Evolutionary conservation across 2,113 vertebrate genomes (phyloP).

Genomic region (Oncorhynchus keta): DNA sequence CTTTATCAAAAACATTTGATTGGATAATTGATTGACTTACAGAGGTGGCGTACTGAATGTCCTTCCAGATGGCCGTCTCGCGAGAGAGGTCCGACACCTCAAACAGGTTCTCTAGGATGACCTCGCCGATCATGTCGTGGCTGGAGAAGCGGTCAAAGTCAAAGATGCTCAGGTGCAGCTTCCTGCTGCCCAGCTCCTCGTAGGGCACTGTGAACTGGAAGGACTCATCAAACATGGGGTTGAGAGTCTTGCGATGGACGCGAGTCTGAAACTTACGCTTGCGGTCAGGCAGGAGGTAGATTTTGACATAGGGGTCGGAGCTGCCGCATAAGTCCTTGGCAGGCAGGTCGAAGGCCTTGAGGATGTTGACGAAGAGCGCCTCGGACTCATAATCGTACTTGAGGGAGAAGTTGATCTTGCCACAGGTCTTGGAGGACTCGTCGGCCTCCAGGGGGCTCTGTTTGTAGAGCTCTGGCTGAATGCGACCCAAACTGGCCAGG

Average conservation of each 20-base stretch:
- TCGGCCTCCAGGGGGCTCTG: constrained; percentile 61
- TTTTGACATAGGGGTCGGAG: constrained; percentile 87
- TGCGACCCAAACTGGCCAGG: constrained; percentile 80
- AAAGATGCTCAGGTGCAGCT: constrained; percentile 88
- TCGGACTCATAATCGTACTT: constrained; percentile 77
- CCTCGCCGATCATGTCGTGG: constrained; percentile 91
- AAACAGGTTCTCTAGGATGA: constrained; percentile 86
- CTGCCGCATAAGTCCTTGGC: constrained; percentile 86
- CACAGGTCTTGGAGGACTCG: constrained; percentile 65
- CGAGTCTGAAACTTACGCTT: constrained; percentile 88
- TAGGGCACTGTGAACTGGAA: constrained; percentile 86
- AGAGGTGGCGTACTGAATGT: constrained; percentile 71
- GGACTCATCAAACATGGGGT: constrained; percentile 83
- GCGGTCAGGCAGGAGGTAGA: constrained; percentile 86
- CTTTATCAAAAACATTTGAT: too few species aligned
- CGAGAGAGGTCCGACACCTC: constrained; percentile 86
- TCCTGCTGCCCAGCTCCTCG: constrained; percentile 81
- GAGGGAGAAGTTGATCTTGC: constrained; percentile 78
- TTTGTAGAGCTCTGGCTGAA: constrained; percentile 81
- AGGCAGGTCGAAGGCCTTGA: constrained; percentile 85
- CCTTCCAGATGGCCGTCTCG: constrained; percentile 86
- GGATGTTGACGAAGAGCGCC: constrained; percentile 80
- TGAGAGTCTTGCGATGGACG: constrained; percentile 87
- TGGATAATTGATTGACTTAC: constrained; percentile 21
- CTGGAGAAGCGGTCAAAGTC: constrained; percentile 91